phyloP scores from a whole-genome alignment of 2,888 invertebrate genomes.

The Aplocera efformata region DNA sequence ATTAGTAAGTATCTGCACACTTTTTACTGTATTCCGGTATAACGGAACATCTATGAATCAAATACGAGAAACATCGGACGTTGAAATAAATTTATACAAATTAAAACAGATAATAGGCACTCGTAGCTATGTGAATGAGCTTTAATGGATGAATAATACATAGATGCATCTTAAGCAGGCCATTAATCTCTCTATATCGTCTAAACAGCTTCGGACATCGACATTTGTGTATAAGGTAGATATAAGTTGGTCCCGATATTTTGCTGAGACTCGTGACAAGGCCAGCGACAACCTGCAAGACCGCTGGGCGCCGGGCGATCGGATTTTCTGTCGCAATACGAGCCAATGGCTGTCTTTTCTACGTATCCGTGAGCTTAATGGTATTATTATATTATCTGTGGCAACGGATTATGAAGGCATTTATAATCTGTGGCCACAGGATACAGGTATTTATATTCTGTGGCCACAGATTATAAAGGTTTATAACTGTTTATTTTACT shows the following conservation, averaged over 20 bases:
- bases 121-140: conserved; percentile 2
- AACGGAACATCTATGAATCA: too few relatives aligned
- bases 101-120: background rate
- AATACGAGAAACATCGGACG: too few relatives aligned
- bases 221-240: conserved; percentile 15
- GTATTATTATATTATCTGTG: background rate
- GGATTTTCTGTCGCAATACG: conserved; percentile 42
- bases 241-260: conserved; percentile 28
- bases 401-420: too few relatives aligned
- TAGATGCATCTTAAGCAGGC: conserved; percentile 4
- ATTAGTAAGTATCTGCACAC: too few relatives aligned
- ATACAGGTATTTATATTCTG: too few relatives aligned
- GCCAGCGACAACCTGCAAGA: conserved; percentile 42
- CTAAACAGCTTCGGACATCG: conserved; percentile 8
- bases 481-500: too few relatives aligned
- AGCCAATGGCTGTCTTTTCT: background rate
- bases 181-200: conserved; percentile 7
- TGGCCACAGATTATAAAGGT: too few relatives aligned
- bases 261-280: conserved; percentile 25
- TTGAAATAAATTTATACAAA: background rate
- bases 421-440: too few relatives aligned
- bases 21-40: too few relatives aligned
- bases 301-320: conserved; percentile 54
- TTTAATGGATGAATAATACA: conserved; percentile 11
- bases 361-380: conserved; percentile 1